Evolutionary conservation across 2,888 invertebrate species (phyloP), one percentile per base, ranked within the genome.

Genomic region (Troides oblongomaculatus): DNA sequence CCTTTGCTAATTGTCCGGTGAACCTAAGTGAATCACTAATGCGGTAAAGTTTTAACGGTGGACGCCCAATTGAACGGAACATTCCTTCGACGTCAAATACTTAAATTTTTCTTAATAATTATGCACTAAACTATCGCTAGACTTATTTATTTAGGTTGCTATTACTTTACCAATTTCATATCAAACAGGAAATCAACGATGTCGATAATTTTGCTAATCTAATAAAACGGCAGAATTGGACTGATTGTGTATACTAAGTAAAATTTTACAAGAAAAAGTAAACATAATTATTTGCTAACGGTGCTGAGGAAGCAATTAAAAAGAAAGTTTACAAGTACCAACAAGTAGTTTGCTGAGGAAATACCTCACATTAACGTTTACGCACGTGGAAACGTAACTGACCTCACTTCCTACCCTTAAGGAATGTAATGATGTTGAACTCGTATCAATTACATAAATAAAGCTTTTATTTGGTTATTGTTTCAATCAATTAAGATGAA

Each of bases 1-100:
- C 92, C 92, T 92, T 90, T 89, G 88, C 92, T 92, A 92, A 92
- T 92, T 92, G 91, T 89, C 86, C 89, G 86, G 84, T 89, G 89
- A 89, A 90, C 90, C 81, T 89, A 82, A 80, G 83, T 90, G 91
- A 90, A 89, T 90, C 88, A 88, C 81, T 90, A 88, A 90, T 88
- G 83, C 77, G 82, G 77, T 46, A 46, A 84, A 80, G 81, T 83
- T 84, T 88, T 87, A 86, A 87, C 86, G 83, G 86, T 85, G 80
- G 80, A 78, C 77, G 73, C 73, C 46, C 79, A 78, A 78, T 78
- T 79, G 76, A 30, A 76, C 77, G 79, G 80, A 76, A 82, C 81
- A 82, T 81, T 81, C 79, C 81, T 80, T 76, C 79, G 77, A 81
- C 80, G 77, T 76, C 74, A 74, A 73, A 66, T 69, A 70, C 69